These are phyloP conservation scores for Polymixis flavicincta DNA, from an alignment of 2,888 invertebrate genomes.

Conservation along the genomic window DNA sequence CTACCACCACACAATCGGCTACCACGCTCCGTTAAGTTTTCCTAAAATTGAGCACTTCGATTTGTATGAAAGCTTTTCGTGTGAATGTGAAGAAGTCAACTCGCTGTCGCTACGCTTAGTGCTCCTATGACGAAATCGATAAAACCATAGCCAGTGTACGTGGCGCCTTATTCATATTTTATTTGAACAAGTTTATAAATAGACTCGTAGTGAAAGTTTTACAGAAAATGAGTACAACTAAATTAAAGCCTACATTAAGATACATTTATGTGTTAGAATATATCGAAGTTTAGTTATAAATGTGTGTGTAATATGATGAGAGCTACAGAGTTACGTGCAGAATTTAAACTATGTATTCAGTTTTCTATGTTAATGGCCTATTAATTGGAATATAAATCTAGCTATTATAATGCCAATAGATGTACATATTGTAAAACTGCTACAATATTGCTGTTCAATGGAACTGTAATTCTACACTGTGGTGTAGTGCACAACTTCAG, in stretches of 20 bases:
- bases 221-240: constrained; percentile 76
- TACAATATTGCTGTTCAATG: constrained; percentile 28
- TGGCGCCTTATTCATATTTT: not conserved
- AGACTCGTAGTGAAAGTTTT: constrained; percentile 26
- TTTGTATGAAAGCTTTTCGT: too few species aligned
- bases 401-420: constrained; percentile 33
- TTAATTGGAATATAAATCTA: constrained; percentile 52
- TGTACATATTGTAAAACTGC: constrained; percentile 8
- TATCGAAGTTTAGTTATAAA: constrained; percentile 51
- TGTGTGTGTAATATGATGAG: constrained; percentile 46
- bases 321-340: constrained; percentile 60
- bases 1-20: too few species aligned
- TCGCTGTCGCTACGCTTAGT: constrained; percentile 10
- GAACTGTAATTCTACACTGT: constrained; percentile 9
- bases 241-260: constrained; percentile 63
- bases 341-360: constrained; percentile 54
- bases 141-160: constrained; percentile 6
- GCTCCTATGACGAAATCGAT: not conserved
- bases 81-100: not conserved
- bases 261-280: constrained; percentile 61
- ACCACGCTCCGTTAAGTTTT: too few species aligned
- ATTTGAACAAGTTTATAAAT: not conserved
- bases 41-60: too few species aligned
- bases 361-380: constrained; percentile 51
- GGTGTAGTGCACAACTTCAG: constrained; percentile 3